phyloP scores from a whole-genome alignment of 2,888 invertebrate genomes.

The Hesperia comma region DNA sequence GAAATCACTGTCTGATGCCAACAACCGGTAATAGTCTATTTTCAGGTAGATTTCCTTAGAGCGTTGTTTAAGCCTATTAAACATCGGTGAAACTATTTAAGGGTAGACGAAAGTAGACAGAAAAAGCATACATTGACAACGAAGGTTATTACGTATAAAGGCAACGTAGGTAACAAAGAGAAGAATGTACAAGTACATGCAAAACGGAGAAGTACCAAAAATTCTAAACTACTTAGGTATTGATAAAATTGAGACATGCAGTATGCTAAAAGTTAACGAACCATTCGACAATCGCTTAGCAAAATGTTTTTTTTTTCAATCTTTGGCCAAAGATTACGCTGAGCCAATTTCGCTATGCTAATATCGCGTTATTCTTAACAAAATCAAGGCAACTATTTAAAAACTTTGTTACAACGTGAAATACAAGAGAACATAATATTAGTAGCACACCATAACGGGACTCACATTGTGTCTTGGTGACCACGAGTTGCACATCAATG shows the following conservation, averaged over 20 bases:
- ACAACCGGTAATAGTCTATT: too few relatives aligned
- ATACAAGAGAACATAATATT: neutral
- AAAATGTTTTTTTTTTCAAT: slow-evolving; percentile 27
- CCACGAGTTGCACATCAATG: slow-evolving; percentile 96
- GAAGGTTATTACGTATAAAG: too few relatives aligned
- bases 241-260: slow-evolving; percentile 32
- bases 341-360: slow-evolving; percentile 34
- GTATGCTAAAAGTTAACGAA: slow-evolving; percentile 19
- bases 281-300: slow-evolving; percentile 55
- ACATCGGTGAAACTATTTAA: too few relatives aligned
- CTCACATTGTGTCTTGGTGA: slow-evolving; percentile 95
- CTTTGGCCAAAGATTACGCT: slow-evolving; percentile 37
- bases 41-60: too few relatives aligned
- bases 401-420: neutral
- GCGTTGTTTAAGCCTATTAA: too few relatives aligned
- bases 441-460: slow-evolving; percentile 51
- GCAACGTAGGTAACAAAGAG: too few relatives aligned
- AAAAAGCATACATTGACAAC: too few relatives aligned
- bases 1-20: too few relatives aligned
- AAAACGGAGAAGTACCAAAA: neutral
- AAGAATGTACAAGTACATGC: neutral
- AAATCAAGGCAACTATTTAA: slow-evolving; percentile 13
- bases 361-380: slow-evolving; percentile 6
- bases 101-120: too few relatives aligned
- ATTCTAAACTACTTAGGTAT: neutral